Conservation (phyloP, 2,797 vertebrate species). For the Ataeniobius toweri region DNA sequence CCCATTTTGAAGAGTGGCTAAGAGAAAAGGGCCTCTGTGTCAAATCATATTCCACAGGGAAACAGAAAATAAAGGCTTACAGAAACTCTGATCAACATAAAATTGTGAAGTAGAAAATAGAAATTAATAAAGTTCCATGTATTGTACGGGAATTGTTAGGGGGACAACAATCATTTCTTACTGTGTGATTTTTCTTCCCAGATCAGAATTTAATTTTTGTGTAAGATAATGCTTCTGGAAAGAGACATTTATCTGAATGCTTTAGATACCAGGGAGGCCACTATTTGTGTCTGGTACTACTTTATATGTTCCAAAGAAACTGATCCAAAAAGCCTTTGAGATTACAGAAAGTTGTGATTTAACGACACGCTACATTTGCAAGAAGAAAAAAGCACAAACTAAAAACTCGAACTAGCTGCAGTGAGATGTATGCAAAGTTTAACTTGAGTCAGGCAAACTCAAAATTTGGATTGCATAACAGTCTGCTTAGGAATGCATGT, state of each 20-base stretch:
- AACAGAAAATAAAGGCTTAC: no score
- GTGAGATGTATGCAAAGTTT: constrained; percentile 10
- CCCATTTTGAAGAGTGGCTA: no score
- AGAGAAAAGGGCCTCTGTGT: no score
- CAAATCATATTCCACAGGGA: no score
- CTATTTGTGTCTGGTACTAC: not conserved
- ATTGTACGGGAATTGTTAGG: not conserved
- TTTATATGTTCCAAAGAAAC: not conserved
- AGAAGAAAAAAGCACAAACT: not conserved
- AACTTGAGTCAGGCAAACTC: constrained; percentile 3
- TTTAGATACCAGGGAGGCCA: not conserved
- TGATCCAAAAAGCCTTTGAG: not conserved
- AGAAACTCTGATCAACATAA: no score
- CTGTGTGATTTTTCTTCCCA: not conserved
- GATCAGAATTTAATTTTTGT: not conserved
- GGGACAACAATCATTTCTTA: not conserved
- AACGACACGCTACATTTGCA: not conserved
- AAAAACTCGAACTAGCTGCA: not conserved
- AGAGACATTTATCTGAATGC: not conserved
- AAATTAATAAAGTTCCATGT: not conserved
- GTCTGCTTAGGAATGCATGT: constrained; percentile 45
- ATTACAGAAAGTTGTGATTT: not conserved
- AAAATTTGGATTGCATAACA: constrained; percentile 43
- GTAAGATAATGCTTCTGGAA: not conserved
- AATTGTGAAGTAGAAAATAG: no score